Evolutionary conservation across 1,140 invertebrate species (phyloP).

Genomic region (Octopus sinensis): DNA sequence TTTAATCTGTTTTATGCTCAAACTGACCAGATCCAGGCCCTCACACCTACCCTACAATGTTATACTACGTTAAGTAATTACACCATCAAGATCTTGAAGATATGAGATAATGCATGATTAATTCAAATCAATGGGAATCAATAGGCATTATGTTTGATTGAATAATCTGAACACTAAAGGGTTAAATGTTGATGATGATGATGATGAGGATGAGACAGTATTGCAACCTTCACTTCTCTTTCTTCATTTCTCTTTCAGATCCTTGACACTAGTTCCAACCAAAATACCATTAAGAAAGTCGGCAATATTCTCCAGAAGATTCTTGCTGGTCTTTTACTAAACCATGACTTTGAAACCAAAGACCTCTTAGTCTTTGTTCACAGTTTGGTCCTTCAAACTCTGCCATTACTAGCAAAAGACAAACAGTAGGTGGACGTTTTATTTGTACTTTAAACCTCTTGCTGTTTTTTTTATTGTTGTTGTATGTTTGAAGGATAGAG

Average conservation of each 20-base stretch:
- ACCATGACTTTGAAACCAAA: constrained; percentile 70
- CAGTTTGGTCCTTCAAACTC: constrained; percentile 68
- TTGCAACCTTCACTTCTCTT: background rate
- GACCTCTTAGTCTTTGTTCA: constrained; percentile 75
- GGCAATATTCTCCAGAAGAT: constrained; percentile 77
- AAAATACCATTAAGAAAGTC: constrained; percentile 77
- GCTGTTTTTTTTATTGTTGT: background rate
- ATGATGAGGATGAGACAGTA: too few species aligned
- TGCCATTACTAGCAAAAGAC: constrained; percentile 35
- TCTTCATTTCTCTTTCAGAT: constrained; percentile 45
- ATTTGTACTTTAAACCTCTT: background rate
- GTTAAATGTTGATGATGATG: too few species aligned
- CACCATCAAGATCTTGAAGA: too few species aligned
- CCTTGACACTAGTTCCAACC: constrained; percentile 72
- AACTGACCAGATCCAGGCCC: too few species aligned
- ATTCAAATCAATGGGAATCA: too few species aligned
- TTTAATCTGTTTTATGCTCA: too few species aligned
- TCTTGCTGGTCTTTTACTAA: constrained; percentile 75
- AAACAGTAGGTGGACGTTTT: constrained; percentile 24
- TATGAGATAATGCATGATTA: too few species aligned
- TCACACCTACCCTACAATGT: too few species aligned
- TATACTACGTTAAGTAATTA: too few species aligned
- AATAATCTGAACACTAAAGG: too few species aligned
- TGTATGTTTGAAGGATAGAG: background rate
- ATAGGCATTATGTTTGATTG: too few species aligned